Base-by-base conservation (phyloP, 2,888 invertebrate genomes). In the Baccha elongata region DNA sequence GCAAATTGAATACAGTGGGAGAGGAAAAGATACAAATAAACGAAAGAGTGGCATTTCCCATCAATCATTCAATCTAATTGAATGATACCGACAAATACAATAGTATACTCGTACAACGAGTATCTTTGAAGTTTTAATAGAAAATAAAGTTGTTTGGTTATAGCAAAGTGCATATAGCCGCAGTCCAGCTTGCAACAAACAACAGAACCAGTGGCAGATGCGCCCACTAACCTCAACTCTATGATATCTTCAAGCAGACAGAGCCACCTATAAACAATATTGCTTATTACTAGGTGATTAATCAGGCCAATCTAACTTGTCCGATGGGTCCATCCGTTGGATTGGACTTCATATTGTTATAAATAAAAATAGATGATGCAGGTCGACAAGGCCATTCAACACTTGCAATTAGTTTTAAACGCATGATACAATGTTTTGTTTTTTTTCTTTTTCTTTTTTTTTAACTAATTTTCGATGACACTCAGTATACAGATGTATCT, bases 21-120 rank as follows among this genome's bases (percentile, higher is more conserved):
- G 55, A 74, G 68, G 21, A 46, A 64, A 32, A 65, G 60, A 81
- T 71, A 75, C 50, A 42, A 71, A 67, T 52, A 60, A 26, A 44
- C 71, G 13, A 81, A 68, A 55, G 68, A 83, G 67, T 83, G 72
- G 67, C 64, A 83, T 72, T 73, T 78, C 53, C 78, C 83, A 83
- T 83, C 83, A 83, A 83, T 83, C 83, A 83, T 78, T 83, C 83
- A 68, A 73, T 83, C 76, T 78, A 78, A 83, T 83, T 83, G 83
- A 78, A 78, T 37, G 76, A 67, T 65, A 60, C 60, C 42, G 7
- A 8, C 13, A 3, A 60, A 19, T 44, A 65, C 68, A 80, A 80
- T 69, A 55, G 40, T 40, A n/a, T 3, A 1, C 3, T 4, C 4
- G 8, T 50, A 37, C 7, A 46, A 15, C 40, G 11, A 29, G 60